A percentile compares a stretch with the other conserved stretches of the same genome.
These are phyloP conservation scores for Hexactinellida sp. DNA, from an alignment of 37 sponge, comb jelly and placozoan species.

Conservation along the genomic window DNA sequence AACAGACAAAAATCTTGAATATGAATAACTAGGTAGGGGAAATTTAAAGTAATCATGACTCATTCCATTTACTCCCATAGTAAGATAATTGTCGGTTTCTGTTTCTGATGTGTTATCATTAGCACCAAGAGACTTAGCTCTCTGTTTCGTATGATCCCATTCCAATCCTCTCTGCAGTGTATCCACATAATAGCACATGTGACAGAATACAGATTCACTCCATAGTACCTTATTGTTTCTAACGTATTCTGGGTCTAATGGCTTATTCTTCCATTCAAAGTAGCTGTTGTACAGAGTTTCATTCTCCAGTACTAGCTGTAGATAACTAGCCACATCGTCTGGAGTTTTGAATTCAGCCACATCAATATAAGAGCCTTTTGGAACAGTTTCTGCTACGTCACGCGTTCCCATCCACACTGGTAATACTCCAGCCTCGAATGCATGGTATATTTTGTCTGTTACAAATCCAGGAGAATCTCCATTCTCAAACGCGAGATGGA, in stretches of 20 bases:
- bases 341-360: background rate
- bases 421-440: background rate
- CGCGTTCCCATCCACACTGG: background rate
- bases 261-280: background rate
- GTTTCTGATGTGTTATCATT: too few relatives aligned
- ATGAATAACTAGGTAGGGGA: too few relatives aligned
- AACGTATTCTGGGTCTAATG: background rate
- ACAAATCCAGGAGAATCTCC: background rate
- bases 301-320: background rate
- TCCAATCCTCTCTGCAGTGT: background rate
- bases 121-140: background rate
- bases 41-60: too few relatives aligned
- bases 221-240: background rate
- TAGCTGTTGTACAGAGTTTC: background rate
- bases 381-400: background rate
- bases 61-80: too few relatives aligned
- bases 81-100: too few relatives aligned
- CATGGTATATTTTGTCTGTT: background rate
- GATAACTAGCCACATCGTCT: background rate
- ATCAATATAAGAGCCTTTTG: background rate
- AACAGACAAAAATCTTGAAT: too few relatives aligned
- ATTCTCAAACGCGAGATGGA: background rate
- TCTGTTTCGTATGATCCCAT: background rate
- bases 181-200: background rate
- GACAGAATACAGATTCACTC: background rate